Percentiles rank a stretch among this genome's conserved stretches.
These are phyloP conservation scores for Barnardius zonarius DNA, from an alignment of 2,113 vertebrate genomes.

Conservation along the genomic window DNA sequence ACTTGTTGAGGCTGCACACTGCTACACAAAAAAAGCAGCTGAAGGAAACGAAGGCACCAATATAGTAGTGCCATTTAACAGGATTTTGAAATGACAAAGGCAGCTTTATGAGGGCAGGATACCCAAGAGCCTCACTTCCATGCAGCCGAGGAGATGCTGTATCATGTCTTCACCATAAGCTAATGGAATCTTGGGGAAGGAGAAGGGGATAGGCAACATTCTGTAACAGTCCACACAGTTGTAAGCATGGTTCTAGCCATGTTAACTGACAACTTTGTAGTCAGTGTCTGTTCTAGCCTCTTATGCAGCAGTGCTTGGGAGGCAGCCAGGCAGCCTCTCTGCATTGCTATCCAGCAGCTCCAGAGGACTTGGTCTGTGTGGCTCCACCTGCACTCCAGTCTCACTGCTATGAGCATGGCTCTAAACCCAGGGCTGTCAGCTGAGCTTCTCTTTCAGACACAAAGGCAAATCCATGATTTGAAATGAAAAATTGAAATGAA, in stretches of 20 bases:
- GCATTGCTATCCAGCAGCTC: background rate
- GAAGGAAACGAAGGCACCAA: background rate
- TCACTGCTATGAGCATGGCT: background rate
- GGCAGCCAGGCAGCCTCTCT: slow-evolving; percentile 8
- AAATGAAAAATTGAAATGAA: background rate
- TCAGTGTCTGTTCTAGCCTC: background rate
- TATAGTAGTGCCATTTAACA: background rate
- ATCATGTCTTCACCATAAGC: fast-evolving
- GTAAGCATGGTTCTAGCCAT: background rate
- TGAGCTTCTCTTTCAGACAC: background rate
- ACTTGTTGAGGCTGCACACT: background rate
- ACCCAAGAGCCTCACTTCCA: background rate
- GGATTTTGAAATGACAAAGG: background rate
- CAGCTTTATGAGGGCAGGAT: background rate
- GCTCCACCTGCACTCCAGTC: background rate
- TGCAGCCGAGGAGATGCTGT: background rate
- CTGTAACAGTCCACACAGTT: background rate
- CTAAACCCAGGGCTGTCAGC: background rate
- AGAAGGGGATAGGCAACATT: background rate
- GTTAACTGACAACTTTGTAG: background rate
- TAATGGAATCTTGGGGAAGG: fast-evolving
- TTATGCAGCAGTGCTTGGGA: background rate
- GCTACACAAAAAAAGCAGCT: background rate
- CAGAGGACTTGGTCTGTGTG: background rate
- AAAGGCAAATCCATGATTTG: background rate